These are phyloP conservation scores for Hylaea fasciaria DNA, from an alignment of 2,888 invertebrate species.

Conservation along the genomic window DNA sequence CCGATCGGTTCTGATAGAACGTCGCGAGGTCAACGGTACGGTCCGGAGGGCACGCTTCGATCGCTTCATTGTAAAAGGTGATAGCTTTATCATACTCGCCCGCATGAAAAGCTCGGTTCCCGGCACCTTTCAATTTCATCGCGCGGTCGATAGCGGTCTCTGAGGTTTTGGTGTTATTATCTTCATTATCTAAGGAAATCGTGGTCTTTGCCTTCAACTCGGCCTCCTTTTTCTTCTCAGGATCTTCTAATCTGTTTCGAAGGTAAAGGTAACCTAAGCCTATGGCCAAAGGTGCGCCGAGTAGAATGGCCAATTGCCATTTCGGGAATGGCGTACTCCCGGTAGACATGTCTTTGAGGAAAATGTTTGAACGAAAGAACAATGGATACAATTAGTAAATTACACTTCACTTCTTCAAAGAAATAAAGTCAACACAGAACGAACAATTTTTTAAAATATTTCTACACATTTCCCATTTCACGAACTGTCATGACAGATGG, in stretches of 20 bases:
- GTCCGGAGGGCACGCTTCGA: slow-evolving; percentile 92
- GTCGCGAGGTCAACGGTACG: slow-evolving; percentile 92
- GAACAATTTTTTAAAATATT: slow-evolving; percentile 63
- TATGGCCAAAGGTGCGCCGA: slow-evolving; percentile 93
- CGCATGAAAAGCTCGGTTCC: slow-evolving; percentile 93
- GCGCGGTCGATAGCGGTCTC: slow-evolving; percentile 89
- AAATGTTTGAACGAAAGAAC: slow-evolving; percentile 52
- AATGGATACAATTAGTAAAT: slow-evolving; percentile 70
- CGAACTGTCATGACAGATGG: slow-evolving; percentile 47
- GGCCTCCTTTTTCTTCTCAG: slow-evolving; percentile 82
- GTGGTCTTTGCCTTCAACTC: slow-evolving; percentile 83
- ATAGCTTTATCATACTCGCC: slow-evolving; percentile 97
- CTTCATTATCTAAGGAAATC: slow-evolving; percentile 86
- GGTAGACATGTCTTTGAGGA: slow-evolving; percentile 71
- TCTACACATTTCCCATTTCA: slow-evolving; percentile 64
- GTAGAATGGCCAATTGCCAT: slow-evolving; percentile 94
- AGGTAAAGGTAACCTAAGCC: slow-evolving; percentile 93
- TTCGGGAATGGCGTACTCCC: slow-evolving; percentile 88
- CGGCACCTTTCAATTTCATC: slow-evolving; percentile 92
- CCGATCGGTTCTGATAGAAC: slow-evolving; percentile 98
- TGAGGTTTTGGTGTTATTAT: slow-evolving; percentile 70
- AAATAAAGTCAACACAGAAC: slow-evolving; percentile 58
- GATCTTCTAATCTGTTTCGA: slow-evolving; percentile 83
- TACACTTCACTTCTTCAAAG: slow-evolving; percentile 54
- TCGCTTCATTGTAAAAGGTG: slow-evolving; percentile 95